These are phyloP conservation scores for Peromyscus polionotus DNA, from an alignment of 2,113 vertebrate species.

Conservation along the genomic window DNA sequence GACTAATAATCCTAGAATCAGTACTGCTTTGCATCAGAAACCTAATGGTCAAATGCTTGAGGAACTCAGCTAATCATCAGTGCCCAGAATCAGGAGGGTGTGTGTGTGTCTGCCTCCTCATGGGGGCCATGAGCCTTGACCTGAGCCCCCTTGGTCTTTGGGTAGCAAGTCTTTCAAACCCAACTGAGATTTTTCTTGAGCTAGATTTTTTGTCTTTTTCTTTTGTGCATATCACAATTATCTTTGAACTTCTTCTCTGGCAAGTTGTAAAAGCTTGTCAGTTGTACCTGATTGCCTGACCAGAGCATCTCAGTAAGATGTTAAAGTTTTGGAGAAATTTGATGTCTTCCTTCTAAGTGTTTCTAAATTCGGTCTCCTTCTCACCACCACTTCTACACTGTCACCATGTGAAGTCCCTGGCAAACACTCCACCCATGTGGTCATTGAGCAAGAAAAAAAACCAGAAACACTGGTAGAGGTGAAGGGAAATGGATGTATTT, in stretches of 20 bases:
- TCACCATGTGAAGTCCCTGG: background rate
- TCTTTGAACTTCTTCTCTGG: conserved; percentile 39
- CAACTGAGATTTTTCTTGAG: background rate
- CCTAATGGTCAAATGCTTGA: conserved; percentile 70
- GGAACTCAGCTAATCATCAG: conserved; percentile 6
- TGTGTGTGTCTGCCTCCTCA: background rate
- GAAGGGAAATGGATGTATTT: background rate
- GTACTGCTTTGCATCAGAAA: conserved; percentile 73
- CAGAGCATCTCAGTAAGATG: background rate
- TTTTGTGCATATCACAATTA: background rate
- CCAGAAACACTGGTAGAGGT: background rate
- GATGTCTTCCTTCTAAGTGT: background rate
- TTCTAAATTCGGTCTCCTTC: conserved; percentile 52
- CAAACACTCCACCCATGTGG: conserved; percentile 41
- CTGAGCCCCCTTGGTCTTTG: background rate
- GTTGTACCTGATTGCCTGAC: background rate
- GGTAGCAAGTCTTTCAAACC: background rate
- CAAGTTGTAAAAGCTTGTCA: background rate
- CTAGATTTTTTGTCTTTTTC: background rate
- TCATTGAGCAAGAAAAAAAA: background rate
- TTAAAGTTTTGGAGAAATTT: conserved; percentile 48
- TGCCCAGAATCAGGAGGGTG: background rate
- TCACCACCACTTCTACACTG: background rate
- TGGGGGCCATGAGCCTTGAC: background rate
- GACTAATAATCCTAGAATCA: conserved; percentile 67